A percentile compares a stretch with the other conserved stretches of the same genome.
Conservation (phyloP, 2,797 vertebrate species). For the Acanthornis magna region DNA sequence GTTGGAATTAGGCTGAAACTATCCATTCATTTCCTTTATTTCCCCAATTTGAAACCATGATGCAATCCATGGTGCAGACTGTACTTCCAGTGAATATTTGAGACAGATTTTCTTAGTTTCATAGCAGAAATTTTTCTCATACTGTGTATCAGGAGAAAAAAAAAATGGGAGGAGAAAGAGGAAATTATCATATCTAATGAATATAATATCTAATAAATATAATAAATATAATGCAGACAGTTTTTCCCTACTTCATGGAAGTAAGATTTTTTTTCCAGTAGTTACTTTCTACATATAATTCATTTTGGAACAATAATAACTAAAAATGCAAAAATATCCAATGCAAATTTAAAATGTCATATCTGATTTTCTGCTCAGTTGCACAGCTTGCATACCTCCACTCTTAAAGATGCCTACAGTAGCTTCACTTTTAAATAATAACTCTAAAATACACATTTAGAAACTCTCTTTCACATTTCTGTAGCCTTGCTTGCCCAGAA, state of each 20-base stretch:
- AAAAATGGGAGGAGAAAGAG: neutral
- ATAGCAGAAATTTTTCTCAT: neutral
- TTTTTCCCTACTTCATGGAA: neutral
- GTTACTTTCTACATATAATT: neutral
- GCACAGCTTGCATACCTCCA: neutral
- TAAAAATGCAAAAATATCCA: neutral
- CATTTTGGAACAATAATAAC: neutral
- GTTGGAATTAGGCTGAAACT: neutral
- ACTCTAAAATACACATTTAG: neutral
- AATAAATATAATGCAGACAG: neutral
- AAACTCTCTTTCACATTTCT: neutral
- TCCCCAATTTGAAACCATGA: neutral
- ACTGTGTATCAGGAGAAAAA: neutral
- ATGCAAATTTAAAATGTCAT: neutral
- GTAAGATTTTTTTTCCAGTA: neutral
- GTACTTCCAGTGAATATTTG: neutral
- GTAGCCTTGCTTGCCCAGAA: neutral
- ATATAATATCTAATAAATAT: no score
- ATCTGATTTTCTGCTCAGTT: neutral
- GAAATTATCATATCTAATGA: neutral
- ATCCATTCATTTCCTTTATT: neutral
- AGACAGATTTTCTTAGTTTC: neutral
- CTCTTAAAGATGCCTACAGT: neutral
- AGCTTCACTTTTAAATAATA: neutral
- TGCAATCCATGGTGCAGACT: neutral